These are phyloP conservation scores for Chunga burmeisteri DNA, from an alignment of 2,113 vertebrate genomes.

Conservation along the genomic window DNA sequence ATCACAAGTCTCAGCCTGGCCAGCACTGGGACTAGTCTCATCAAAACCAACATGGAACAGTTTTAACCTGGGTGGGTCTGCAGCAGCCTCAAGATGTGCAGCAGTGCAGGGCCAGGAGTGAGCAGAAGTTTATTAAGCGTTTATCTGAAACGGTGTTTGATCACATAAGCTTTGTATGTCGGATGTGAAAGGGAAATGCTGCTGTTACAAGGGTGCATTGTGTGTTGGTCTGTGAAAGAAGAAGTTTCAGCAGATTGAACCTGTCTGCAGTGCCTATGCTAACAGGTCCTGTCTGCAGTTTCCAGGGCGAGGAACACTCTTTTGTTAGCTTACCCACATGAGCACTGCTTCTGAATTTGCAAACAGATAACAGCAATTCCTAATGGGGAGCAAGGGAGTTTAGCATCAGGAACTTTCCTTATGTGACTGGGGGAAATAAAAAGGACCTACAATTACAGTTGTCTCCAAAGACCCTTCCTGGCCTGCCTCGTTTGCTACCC, in stretches of 20 bases:
- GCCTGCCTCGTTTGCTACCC: background rate
- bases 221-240: background rate
- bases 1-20: background rate
- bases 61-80: background rate
- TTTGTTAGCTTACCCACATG: background rate
- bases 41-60: background rate
- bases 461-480: background rate
- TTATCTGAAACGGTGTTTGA: background rate
- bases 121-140: background rate
- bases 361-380: background rate
- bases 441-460: background rate
- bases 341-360: background rate
- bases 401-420: background rate
- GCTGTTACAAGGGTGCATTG: rapidly evolving
- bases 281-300: background rate
- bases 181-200: background rate
- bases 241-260: background rate
- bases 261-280: background rate
- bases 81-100: rapidly evolving
- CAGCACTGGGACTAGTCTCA: background rate
- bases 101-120: background rate
- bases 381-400: background rate
- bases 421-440: background rate
- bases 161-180: background rate
- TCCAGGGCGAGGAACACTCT: background rate